These are phyloP conservation scores for Typhlomys cinereus DNA, from an alignment of 2,113 vertebrate species.

Conservation along the genomic window DNA sequence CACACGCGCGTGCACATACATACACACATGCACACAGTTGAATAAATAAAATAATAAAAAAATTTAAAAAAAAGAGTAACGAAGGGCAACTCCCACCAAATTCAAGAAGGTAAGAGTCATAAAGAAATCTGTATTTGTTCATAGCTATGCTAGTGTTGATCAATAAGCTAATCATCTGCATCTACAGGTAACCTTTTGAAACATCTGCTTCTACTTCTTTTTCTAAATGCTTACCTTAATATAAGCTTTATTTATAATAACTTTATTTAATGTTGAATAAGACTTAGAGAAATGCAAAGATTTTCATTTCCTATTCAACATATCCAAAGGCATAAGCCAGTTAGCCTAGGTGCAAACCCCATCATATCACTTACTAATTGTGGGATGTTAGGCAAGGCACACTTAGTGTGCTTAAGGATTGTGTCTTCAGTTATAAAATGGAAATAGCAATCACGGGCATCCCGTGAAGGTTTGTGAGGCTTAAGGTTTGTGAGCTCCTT, in stretches of 20 bases:
- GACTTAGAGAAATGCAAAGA: neutral
- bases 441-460: neutral
- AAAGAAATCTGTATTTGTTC: neutral
- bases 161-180: neutral
- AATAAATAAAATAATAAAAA: too few relatives aligned
- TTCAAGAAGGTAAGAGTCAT: neutral
- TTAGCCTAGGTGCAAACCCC: neutral
- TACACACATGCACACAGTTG: too few relatives aligned
- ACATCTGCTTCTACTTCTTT: neutral
- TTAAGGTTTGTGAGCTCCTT: neutral
- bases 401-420: neutral
- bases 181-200: slow-evolving; percentile 10
- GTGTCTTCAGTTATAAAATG: neutral
- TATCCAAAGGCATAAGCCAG: neutral
- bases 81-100: neutral
- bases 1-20: too few relatives aligned
- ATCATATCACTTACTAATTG: neutral
- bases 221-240: neutral
- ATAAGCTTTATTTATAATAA: neutral
- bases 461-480: neutral
- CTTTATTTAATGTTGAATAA: neutral
- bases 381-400: neutral
- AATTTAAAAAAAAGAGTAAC: too few relatives aligned
- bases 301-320: neutral
- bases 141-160: neutral